Evolutionary conservation across 2,797 vertebrate species (phyloP), one percentile per base, ranked within the genome.

Genomic region (Phoeniculus purpureus): DNA sequence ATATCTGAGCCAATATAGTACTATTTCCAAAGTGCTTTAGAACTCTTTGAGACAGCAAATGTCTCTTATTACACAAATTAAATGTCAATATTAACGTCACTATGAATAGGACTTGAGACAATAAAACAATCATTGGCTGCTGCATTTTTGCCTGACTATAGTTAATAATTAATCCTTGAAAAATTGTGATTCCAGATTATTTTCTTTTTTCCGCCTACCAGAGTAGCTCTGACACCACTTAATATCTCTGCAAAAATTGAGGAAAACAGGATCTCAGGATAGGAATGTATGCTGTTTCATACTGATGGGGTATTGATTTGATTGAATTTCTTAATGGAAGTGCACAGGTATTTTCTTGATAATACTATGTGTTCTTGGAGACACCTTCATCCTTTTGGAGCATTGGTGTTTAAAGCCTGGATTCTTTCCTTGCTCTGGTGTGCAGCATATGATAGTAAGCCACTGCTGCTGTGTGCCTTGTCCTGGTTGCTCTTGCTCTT

Each of bases 111-210:
- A 45, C 71, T 73, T 72, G 7, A 29, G 74, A 79, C 50, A 67
- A 40, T 75, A 62, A 70, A 81, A 32, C 26, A 59, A 15, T 65
- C 2, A 3, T 72, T 40, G 3, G 10, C 50, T 88, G 50, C 37
- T 74, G 54, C 61, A 93, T 3, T 84, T 64, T 89, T 21, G 81
- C n/a, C 20, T 93, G 37, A 10, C 3, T 72, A 12, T 22, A n/a
- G 60, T 64, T 67, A 84, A 81, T 78, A 87, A 89, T 77, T 85
- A 83, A 90, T 74, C 16, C 26, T 61, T 89, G 47, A 37, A 84
- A 81, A 91, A 81, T 58, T 8, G 10, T n/a, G 31, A 32, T 12
- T 60, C n/a, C 6, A 29, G 37, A 50, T 68, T 68, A 12, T 65
- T 43, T 50, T 12, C 31, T 66, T 68, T 62, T 55, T 85, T 72